Evolutionary conservation across 2,113 vertebrate genomes (phyloP), one percentile per base, ranked within the genome.

Genomic region (Salvator merianae): DNA sequence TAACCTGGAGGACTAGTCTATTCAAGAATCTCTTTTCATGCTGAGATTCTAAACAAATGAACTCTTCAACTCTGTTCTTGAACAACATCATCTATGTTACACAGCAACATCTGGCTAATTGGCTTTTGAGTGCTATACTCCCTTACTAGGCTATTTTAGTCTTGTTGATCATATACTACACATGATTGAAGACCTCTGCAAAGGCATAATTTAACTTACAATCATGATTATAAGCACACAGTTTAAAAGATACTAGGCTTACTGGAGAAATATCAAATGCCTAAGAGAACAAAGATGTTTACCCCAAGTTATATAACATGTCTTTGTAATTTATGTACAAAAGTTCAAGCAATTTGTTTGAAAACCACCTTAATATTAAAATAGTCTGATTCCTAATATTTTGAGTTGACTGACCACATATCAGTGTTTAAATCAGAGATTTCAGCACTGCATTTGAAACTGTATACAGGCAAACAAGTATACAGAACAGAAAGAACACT

Each of bases 101-200:
- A 14, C 43, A 34, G 87, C 0, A 83, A 87, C 93, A 83, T 72
- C 85, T 87, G 90, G 91, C 89, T 93, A 92, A 92, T 91, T 91
- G 90, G 93, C 89, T 91, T 86, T 84, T 14, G 86, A 90, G 81
- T 90, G 91, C 77, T 89, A 79, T 24, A 86, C 84, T 86, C 90
- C 90, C 92, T 90, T 2, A 36, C 73, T 50, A 34, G 81, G 74
- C 87, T 83, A 88, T 90, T 91, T 90, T 84, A 65, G 87, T 85
- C 88, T 55, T 53, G 87, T 84, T 88, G 88, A 87, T 87, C 84
- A n/a, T 84, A 87, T 78, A 73, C n/a, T 77, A 20, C 2, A 59
- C 14, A 59, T 20, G 55, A 59, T 59, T 1, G 6, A 59, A 79
- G 63, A 12, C 28, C 72, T 78, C 75, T 32, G 82, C 14, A 81